phyloP scores from a whole-genome alignment of 2,888 invertebrate genomes.

The Lypha dubia region DNA sequence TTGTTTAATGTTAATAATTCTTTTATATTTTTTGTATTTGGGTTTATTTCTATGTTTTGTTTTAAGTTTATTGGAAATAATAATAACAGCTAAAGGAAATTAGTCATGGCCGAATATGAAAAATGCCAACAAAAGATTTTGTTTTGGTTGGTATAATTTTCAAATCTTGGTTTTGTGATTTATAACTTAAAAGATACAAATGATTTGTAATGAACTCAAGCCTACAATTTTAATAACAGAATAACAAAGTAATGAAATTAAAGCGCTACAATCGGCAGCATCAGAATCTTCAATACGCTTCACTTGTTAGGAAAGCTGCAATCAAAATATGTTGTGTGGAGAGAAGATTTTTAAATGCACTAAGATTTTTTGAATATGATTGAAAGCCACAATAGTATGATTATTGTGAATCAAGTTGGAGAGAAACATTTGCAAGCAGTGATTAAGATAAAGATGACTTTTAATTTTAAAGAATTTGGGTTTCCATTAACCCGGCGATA shows the following conservation, averaged over 20 bases:
- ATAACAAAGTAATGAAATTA: not conserved
- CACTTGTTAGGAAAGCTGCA: too few relatives aligned
- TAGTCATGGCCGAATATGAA: constrained; percentile 62
- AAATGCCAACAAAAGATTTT: constrained; percentile 10
- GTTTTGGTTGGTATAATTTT: constrained; percentile 8
- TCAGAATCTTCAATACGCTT: not conserved
- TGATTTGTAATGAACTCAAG: constrained; percentile 62
- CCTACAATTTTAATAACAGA: constrained; percentile 47
- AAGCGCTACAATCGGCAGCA: not conserved
- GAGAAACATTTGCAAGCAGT: too few relatives aligned
- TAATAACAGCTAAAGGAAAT: constrained; percentile 54
- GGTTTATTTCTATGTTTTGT: not conserved
- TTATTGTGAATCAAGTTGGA: too few relatives aligned
- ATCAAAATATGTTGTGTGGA: too few relatives aligned
- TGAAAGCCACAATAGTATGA: too few relatives aligned
- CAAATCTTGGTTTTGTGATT: constrained; percentile 55
- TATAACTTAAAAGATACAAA: constrained; percentile 55
- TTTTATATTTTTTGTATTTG: constrained; percentile 42
- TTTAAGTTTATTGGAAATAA: constrained; percentile 56
- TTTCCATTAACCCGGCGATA: too few relatives aligned
- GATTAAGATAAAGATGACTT: too few relatives aligned
- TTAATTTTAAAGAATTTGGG: too few relatives aligned
- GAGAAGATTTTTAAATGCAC: too few relatives aligned
- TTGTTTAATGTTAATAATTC: constrained; percentile 6
- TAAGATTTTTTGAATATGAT: too few relatives aligned